Evolutionary conservation across 2,113 vertebrate genomes (phyloP), one percentile per base, ranked within the genome.

Genomic region (Ptychochromis oligacanthus): DNA sequence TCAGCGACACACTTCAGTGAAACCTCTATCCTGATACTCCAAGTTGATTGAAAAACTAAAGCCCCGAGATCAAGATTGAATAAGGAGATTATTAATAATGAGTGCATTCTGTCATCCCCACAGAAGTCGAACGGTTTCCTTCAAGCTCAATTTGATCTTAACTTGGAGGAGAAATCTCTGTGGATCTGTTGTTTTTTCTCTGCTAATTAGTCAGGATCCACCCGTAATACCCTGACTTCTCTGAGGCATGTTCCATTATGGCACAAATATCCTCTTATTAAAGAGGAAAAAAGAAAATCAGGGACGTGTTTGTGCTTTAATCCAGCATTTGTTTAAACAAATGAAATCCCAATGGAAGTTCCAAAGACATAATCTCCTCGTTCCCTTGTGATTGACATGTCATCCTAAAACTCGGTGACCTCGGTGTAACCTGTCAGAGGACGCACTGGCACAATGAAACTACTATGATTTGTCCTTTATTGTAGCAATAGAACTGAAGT

Each of bases 1-100:
- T 82, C 57, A 70, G 77, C 61, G 46, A 78, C 64, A 81, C 85
- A 90, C 82, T 93, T 86, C 80, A 89, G n/a, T 86, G 82, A 92
- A 93, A 85, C 88, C 90, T 87, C 84, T 75, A 76, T 86, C 92
- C 91, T 92, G 81, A 91, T 90, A 81, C 91, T 87, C 87, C 80
- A 90, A 92, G 91, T 92, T 94, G 93, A 95, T 95, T 95, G 94
- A 94, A 95, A 94, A 93, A 91, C 92, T 89, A 93, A 95, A 94
- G 89, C 94, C 86, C 86, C 54, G 85, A 90, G 93, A 94, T 95
- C 91, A 94, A 93, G 91, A 91, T 93, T 94, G 90, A 95, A 94
- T 91, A 93, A 94, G 92, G 91, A 93, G 94, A 94, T 95, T 94
- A 94, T 94, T 94, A 92, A 93, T 91, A 90, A 92, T 93, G 90